phyloP scores from a whole-genome alignment of 2,888 invertebrate species.

The Drosophila atroscutellata region DNA sequence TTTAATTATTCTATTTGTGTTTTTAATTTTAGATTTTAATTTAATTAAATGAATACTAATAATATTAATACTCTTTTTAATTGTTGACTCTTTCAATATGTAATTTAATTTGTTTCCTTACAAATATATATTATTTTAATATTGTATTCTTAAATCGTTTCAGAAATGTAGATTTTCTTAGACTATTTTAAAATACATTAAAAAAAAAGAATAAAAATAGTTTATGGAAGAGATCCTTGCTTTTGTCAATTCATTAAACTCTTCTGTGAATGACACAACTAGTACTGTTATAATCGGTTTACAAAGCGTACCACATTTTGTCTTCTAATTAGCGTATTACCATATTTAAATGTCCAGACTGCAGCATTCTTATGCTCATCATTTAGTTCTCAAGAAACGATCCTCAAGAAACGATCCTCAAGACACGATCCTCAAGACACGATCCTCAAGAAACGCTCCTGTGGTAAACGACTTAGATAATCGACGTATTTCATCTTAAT shows the following conservation, averaged over 20 bases:
- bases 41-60: background rate
- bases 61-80: background rate
- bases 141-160: background rate
- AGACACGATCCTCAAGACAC: background rate
- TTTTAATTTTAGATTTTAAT: background rate
- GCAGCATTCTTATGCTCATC: background rate
- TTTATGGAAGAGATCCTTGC: background rate
- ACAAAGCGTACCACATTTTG: background rate
- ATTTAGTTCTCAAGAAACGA: background rate
- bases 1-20: background rate
- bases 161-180: background rate
- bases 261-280: background rate
- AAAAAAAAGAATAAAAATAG: background rate
- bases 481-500: background rate
- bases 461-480: too few species aligned
- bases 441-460: background rate
- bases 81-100: background rate
- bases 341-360: accelerated
- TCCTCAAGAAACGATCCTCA: background rate
- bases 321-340: background rate
- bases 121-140: background rate
- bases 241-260: background rate
- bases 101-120: background rate
- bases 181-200: background rate
- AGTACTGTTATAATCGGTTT: background rate